Evolutionary conservation across 92 coral and sea anemone genomes (phyloP).

Genomic region (Hydrozoanthus gracilis): DNA sequence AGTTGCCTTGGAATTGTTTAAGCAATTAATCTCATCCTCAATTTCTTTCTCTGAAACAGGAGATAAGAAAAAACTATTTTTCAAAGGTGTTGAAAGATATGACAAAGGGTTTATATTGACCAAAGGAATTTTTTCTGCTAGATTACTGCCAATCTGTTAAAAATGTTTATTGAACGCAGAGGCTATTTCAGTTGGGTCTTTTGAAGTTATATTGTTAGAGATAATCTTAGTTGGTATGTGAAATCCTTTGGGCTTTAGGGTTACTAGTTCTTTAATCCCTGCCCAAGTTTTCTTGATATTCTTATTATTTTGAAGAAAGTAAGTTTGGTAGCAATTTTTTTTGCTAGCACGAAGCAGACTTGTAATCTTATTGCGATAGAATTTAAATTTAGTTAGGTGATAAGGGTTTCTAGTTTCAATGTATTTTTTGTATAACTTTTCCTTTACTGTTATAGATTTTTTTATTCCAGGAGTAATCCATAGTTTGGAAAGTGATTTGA

Average conservation of each 20-base stretch:
- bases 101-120: conserved; percentile 40
- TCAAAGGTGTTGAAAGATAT: conserved; percentile 40
- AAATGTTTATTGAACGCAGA: conserved; percentile 50
- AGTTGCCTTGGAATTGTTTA: conserved; percentile 18
- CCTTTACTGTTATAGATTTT: conserved; percentile 52
- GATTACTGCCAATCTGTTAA: conserved; percentile 29
- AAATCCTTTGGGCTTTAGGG: conserved; percentile 49
- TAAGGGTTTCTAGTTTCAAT: conserved; percentile 54
- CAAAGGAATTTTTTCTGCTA: conserved; percentile 33
- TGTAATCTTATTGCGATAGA: conserved; percentile 49
- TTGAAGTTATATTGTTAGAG: conserved; percentile 29
- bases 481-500: not conserved
- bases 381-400: conserved; percentile 46
- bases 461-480: conserved; percentile 56
- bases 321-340: conserved; percentile 53
- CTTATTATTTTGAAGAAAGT: conserved; percentile 46
- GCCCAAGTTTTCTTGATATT: conserved; percentile 47
- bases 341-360: conserved; percentile 44
- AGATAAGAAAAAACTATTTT: conserved; percentile 12
- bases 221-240: conserved; percentile 45
- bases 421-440: conserved; percentile 46
- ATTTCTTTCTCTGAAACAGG: conserved; percentile 26
- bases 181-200: conserved; percentile 40
- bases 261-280: conserved; percentile 51
- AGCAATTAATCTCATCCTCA: conserved; percentile 28